phyloP scores from a whole-genome alignment of 2,797 vertebrate species.

The Danio jaintianensis region DNA sequence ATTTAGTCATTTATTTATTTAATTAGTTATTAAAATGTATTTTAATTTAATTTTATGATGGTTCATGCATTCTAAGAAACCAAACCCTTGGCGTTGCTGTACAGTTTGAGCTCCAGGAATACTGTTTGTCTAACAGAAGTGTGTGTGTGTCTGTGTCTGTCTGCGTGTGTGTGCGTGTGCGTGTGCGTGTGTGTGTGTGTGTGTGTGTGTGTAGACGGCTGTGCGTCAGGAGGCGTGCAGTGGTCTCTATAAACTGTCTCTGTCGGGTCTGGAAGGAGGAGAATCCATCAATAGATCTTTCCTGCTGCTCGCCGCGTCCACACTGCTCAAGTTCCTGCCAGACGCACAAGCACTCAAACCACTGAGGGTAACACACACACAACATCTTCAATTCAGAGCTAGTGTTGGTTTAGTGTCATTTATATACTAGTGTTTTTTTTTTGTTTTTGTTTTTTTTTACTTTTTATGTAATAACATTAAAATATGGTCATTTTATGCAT shows the following conservation, averaged over 20 bases:
- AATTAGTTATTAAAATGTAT: too few relatives aligned
- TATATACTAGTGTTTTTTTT: too few relatives aligned
- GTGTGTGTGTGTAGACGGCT: conserved; percentile 81
- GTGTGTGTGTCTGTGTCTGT: background rate
- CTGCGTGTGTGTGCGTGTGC: background rate
- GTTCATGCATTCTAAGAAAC: background rate
- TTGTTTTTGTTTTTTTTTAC: too few relatives aligned
- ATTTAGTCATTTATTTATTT: too few relatives aligned
- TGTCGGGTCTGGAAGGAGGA: conserved; percentile 94
- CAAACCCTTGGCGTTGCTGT: background rate
- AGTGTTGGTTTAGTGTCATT: too few relatives aligned
- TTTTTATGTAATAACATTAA: too few relatives aligned
- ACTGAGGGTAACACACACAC: conserved; percentile 79
- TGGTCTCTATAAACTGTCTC: conserved; percentile 95
- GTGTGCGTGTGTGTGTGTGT: background rate
- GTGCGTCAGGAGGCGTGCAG: conserved; percentile 97
- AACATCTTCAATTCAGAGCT: background rate
- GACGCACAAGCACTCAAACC: conserved; percentile 97
- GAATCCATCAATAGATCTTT: conserved; percentile 98
- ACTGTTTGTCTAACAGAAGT: background rate
- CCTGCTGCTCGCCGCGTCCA: conserved; percentile 94
- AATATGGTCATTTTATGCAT: too few relatives aligned
- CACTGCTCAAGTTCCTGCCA: conserved; percentile 96
- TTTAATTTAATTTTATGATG: too few relatives aligned
- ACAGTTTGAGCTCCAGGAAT: background rate